Percentiles rank a stretch among this genome's conserved stretches.
These are phyloP conservation scores for Odontomachus brunneus DNA, from an alignment of 1,140 invertebrate species.

Conservation along the genomic window DNA sequence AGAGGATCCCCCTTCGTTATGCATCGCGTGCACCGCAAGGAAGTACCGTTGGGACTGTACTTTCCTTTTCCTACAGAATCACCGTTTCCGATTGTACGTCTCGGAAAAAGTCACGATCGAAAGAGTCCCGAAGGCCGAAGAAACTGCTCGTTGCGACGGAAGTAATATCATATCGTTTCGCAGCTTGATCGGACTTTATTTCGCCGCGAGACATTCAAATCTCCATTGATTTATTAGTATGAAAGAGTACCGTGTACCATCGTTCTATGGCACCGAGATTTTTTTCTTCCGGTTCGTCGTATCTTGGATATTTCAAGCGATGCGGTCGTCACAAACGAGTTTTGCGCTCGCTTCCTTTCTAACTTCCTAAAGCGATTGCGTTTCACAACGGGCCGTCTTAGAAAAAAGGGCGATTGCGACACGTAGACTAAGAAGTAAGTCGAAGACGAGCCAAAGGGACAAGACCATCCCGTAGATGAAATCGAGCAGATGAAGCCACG, in stretches of 20 bases:
- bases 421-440: background rate
- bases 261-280: too few species aligned
- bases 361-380: slow-evolving; percentile 16
- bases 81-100: slow-evolving; percentile 4
- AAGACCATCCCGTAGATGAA: background rate
- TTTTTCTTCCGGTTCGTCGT: background rate
- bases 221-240: background rate
- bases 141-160: background rate
- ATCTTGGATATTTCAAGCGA: slow-evolving; percentile 3
- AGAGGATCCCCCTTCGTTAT: slow-evolving; percentile 46
- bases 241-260: background rate
- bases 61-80: slow-evolving; percentile 50
- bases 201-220: background rate
- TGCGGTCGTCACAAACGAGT: background rate
- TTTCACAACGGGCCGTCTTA: background rate
- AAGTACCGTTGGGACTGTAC: slow-evolving; percentile 43
- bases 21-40: slow-evolving; percentile 35
- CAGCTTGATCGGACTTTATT: background rate
- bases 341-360: slow-evolving; percentile 3
- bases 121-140: background rate
- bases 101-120: slow-evolving; percentile 12
- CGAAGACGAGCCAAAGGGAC: background rate
- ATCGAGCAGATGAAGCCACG: too few species aligned
- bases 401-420: background rate
- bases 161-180: background rate